phyloP scores from a whole-genome alignment of 2,888 invertebrate genomes.

The Eupithecia pulchellata region DNA sequence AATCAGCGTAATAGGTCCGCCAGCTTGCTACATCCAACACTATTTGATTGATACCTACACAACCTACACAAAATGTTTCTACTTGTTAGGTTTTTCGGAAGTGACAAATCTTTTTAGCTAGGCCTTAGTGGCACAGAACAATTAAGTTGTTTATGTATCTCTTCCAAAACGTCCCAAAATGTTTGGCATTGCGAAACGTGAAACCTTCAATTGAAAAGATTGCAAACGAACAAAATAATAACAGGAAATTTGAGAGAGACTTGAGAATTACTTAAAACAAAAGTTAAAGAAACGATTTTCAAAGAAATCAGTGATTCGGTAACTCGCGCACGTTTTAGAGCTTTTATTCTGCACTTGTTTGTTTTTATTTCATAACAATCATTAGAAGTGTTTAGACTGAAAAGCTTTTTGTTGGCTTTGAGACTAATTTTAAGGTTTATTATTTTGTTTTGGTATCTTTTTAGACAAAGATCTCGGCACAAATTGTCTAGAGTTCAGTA shows the following conservation, averaged over 20 bases:
- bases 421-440: neutral
- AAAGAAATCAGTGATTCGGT: constrained; percentile 35
- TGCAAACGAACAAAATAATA: constrained; percentile 38
- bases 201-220: constrained; percentile 38
- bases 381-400: constrained; percentile 23
- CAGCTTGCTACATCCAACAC: neutral
- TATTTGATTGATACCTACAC: neutral
- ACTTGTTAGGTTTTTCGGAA: neutral
- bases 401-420: neutral
- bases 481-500: neutral
- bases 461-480: neutral
- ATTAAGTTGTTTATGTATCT: neutral
- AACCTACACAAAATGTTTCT: neutral
- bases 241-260: constrained; percentile 33
- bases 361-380: constrained; percentile 32
- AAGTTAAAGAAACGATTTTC: constrained; percentile 17
- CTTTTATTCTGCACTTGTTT: constrained; percentile 29
- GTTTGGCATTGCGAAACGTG: constrained; percentile 17
- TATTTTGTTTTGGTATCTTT: neutral
- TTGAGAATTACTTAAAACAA: constrained; percentile 16
- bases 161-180: neutral
- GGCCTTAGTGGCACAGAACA: neutral
- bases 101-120: neutral
- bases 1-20: no score
- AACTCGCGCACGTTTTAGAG: constrained; percentile 30